Percentiles rank a stretch among this genome's conserved stretches.
These are phyloP conservation scores for Tetrapedia diversipes DNA, from an alignment of 2,888 invertebrate species.

Conservation along the genomic window DNA sequence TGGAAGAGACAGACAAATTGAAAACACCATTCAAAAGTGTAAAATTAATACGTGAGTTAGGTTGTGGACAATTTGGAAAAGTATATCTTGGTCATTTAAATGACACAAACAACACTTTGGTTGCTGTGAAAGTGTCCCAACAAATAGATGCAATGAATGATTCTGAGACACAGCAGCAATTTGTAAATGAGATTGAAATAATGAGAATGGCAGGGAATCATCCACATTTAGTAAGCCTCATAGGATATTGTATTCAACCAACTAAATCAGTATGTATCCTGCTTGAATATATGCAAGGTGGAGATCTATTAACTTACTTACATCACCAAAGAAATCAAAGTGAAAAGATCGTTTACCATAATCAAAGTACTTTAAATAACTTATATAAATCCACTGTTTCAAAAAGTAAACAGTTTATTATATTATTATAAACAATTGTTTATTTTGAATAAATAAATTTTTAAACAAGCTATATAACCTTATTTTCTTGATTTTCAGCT, in stretches of 20 bases:
- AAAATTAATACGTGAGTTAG: slow-evolving; percentile 85
- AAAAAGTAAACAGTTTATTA: slow-evolving; percentile 62
- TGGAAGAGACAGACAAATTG: slow-evolving; percentile 81
- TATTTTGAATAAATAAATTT: not conserved
- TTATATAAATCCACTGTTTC: slow-evolving; percentile 40
- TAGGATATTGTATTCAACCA: slow-evolving; percentile 89
- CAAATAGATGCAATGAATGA: slow-evolving; percentile 73
- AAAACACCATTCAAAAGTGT: slow-evolving; percentile 84
- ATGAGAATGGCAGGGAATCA: slow-evolving; percentile 91
- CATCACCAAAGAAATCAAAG: slow-evolving; percentile 70
- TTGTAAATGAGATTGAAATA: slow-evolving; percentile 90
- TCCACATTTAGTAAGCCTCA: slow-evolving; percentile 89
- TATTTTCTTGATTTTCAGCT: slow-evolving; percentile 82
- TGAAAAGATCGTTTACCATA: not conserved
- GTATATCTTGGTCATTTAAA: slow-evolving; percentile 88
- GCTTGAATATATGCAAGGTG: slow-evolving; percentile 91
- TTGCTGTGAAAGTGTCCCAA: slow-evolving; percentile 78
- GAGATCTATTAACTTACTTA: slow-evolving; percentile 88
- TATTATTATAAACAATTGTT: not conserved
- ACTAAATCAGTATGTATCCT: slow-evolving; percentile 88
- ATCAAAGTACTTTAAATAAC: not conserved
- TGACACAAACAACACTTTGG: slow-evolving; percentile 71
- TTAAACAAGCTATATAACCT: not conserved
- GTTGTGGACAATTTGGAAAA: slow-evolving; percentile 90
- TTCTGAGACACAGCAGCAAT: slow-evolving; percentile 84